Base-by-base conservation (phyloP, 37 sponge, comb jelly and placozoan species). In the Beroe ovata region DNA sequence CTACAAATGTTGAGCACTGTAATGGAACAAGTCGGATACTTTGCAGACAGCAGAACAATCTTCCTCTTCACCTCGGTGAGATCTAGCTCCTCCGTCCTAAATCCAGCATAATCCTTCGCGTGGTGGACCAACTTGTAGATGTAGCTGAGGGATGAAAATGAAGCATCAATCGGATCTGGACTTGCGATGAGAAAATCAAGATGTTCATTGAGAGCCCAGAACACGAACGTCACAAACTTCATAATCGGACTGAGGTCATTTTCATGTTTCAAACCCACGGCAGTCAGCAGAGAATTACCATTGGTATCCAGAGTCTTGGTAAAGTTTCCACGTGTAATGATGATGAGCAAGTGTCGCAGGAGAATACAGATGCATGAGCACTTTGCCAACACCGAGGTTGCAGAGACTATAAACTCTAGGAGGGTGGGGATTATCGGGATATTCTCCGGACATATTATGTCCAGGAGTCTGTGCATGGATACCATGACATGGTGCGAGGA, bases 71-170 rank as follows among this genome's bases (percentile, higher is more conserved):
- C 36, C 34, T 66, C 69, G 3, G 69, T 29, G 36, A 66, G 34
- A 66, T 66, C 69, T 34, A 34, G 18, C 35, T 16, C 69, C 18
- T 25, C 1, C 11, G 30, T 66, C 29, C 34, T 16, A 66, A 66
- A 66, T 6, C 30, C 36, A 33, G 16, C 2, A 23, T 42, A n/a
- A 21, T 77, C 54, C n/a, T 36, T 42, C 26, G 41, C 4, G 54
- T 77, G n/a, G 84, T 40, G 25, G 47, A 77, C 84, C 8, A 77
- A 54, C 47, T 77, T 77, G 47, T 77, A 35, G 47, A 77, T 36
- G 54, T 77, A 77, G 47, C 33, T 77, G 23, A 77, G 47, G 0
- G 84, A 39, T 23, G 84, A 77, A 35, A 77, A 23, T 3, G 84
- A 39, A 2, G 84, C 26, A 35, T 36, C 19, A 8, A 35, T 30